Evolutionary conservation across 2,797 vertebrate species (phyloP), one percentile per base, ranked within the genome.

Genomic region (Enteromius anoplus): DNA sequence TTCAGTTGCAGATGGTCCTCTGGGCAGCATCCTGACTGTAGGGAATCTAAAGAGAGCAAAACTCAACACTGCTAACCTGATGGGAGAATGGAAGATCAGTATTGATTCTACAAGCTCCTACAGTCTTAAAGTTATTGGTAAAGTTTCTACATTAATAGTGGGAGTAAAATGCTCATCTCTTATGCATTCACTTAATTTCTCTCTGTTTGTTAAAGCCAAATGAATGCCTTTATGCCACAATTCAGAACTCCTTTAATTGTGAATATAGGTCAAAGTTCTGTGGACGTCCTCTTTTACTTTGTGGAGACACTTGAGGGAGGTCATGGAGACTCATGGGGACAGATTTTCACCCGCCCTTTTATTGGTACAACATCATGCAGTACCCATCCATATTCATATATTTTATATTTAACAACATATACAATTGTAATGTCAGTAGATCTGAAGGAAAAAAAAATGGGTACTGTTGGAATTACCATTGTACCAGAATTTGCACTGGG

Each of bases 91-190:
- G 93, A 45, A 88, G 72, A 90, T 94, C 69, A 62, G 47, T 0
- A 84, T 94, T 11, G 66, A 51, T 69, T 91, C 93, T 2, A 75
- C 55, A 1, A 32, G 83, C 10, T 66, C 76, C 2, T 95, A 93
- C 60, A 84, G 87, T 19, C 68, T 94, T 0, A 94, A 89, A 81
- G 90, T 95, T 75, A 93, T 71, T 84, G 93, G 94, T 94, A 73
- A 84, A 6, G 37, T 37, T 37, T 37, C 8, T 40, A 8, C 8
- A 40, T 40, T 40, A 40, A 40, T 40, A 40, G 8, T 40, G 1
- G 37, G 37, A 40, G 8, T 40, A 40, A 40, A 40, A 37, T 7
- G 8, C 37, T 37, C 37, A 7, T 37, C 37, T 45, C 42, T 45
- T 47, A 47, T 47, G 45, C 12, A 40, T 40, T 40, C 2, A 40